Evolutionary conservation across 2,888 invertebrate species (phyloP).

Genomic region (Eupithecia exiguata): DNA sequence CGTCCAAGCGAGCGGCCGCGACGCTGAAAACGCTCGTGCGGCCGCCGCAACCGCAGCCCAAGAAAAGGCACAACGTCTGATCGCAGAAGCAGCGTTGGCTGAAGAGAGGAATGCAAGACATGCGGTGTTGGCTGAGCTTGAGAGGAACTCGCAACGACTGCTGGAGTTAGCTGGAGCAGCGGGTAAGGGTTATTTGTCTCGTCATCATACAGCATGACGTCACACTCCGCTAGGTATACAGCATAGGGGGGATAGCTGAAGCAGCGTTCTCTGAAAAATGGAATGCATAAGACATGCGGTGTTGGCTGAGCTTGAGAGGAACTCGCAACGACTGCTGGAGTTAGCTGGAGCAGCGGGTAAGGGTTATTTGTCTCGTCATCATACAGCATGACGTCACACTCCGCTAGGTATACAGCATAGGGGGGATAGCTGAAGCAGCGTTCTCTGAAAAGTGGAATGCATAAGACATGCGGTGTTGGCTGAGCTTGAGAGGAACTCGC

Average conservation of each 20-base stretch:
- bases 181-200: conserved; percentile 61
- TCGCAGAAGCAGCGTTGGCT: conserved; percentile 85
- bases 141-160: conserved; percentile 89
- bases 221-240: no score
- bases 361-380: conserved; percentile 33
- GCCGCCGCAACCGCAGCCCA: conserved; percentile 85
- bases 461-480: conserved; percentile 88
- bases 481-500: conserved; percentile 89
- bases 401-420: no score
- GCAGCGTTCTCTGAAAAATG: conserved; percentile 87
- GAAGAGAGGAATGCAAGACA: conserved; percentile 89
- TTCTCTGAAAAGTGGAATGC: conserved; percentile 88
- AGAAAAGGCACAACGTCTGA: conserved; percentile 83
- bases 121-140: conserved; percentile 89
- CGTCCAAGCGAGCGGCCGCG: conserved; percentile 86
- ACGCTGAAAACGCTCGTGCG: conserved; percentile 85
- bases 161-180: conserved; percentile 83
- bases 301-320: conserved; percentile 88
- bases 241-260: conserved; percentile 73
- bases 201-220: no score
- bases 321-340: conserved; percentile 88
- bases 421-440: conserved; percentile 81
- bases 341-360: conserved; percentile 80
- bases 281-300: conserved; percentile 89
- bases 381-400: no score